A percentile compares a stretch with the other conserved stretches of the same genome.
Conservation (phyloP, 2,888 invertebrate genomes). For the Elysia crispata region DNA sequence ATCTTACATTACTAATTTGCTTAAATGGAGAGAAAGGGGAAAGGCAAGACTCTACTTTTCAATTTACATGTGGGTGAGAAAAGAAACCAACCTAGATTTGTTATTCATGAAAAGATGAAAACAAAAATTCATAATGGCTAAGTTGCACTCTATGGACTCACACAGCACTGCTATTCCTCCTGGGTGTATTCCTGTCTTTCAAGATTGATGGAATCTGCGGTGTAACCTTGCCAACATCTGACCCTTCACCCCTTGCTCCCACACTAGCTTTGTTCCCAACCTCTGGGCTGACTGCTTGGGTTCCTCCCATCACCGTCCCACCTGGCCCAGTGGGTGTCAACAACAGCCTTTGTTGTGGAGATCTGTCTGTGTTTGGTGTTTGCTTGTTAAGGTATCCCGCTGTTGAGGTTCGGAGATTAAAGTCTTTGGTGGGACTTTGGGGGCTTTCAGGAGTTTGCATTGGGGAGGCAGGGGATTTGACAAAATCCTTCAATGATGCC, state of each 20-base stretch:
- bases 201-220: conserved; percentile 65
- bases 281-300: conserved; percentile 48
- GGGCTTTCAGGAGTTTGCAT: conserved; percentile 55
- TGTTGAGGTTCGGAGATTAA: conserved; percentile 40
- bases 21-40: too few relatives aligned
- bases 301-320: conserved; percentile 4
- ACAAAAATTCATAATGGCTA: too few relatives aligned
- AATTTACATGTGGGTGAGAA: too few relatives aligned
- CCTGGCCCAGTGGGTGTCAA: not conserved
- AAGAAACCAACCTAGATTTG: too few relatives aligned
- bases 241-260: conserved; percentile 50
- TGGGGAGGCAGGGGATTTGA: conserved; percentile 66
- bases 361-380: conserved; percentile 4
- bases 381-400: conserved; percentile 10
- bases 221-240: conserved; percentile 46
- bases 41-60: too few relatives aligned
- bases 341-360: conserved; percentile 29
- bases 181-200: conserved; percentile 61
- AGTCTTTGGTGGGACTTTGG: conserved; percentile 59
- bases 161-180: conserved; percentile 64
- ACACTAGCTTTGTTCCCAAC: conserved; percentile 60
- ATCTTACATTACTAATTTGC: too few relatives aligned
- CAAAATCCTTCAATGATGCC: conserved; percentile 61
- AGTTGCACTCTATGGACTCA: conserved; percentile 39
- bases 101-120: too few relatives aligned